phyloP scores from a whole-genome alignment of 2,113 vertebrate species.

The Podocnemis expansa region DNA sequence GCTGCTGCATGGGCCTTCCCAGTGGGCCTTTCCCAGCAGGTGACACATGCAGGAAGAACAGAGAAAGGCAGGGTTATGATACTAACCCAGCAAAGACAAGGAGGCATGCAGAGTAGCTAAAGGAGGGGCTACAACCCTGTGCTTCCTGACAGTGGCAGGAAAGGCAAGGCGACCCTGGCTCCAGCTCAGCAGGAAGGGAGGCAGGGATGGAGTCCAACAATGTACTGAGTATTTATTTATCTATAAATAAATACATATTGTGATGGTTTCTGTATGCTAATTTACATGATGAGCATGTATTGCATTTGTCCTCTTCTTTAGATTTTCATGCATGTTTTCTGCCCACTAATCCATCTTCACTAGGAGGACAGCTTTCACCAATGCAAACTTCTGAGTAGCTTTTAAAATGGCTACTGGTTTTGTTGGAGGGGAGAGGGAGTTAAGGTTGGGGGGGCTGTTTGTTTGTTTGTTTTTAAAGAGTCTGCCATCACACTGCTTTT shows the following conservation, averaged over 20 bases:
- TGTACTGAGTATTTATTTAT: rapidly evolving
- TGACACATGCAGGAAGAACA: too few species aligned
- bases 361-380: background rate
- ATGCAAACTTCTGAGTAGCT: background rate
- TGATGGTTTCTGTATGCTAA: rapidly evolving
- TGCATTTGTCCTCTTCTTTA: background rate
- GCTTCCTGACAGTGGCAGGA: too few species aligned
- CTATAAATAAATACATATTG: rapidly evolving
- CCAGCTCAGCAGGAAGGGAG: too few species aligned
- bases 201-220: too few species aligned
- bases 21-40: too few species aligned
- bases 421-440: background rate
- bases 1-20: too few species aligned
- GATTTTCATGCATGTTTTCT: background rate
- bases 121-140: too few species aligned
- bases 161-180: too few species aligned
- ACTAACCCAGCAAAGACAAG: too few species aligned
- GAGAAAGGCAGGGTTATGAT: too few species aligned
- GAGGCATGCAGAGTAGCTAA: too few species aligned
- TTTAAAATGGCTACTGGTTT: constrained; percentile 24
- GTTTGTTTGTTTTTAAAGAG: background rate
- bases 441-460: background rate
- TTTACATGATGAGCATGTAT: too few species aligned
- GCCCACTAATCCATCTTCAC: background rate
- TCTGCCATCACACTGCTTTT: background rate